A percentile compares a stretch with the other conserved stretches of the same genome.
These are phyloP conservation scores for Papilio dardanus DNA, from an alignment of 1,140 invertebrate genomes.

Conservation along the genomic window DNA sequence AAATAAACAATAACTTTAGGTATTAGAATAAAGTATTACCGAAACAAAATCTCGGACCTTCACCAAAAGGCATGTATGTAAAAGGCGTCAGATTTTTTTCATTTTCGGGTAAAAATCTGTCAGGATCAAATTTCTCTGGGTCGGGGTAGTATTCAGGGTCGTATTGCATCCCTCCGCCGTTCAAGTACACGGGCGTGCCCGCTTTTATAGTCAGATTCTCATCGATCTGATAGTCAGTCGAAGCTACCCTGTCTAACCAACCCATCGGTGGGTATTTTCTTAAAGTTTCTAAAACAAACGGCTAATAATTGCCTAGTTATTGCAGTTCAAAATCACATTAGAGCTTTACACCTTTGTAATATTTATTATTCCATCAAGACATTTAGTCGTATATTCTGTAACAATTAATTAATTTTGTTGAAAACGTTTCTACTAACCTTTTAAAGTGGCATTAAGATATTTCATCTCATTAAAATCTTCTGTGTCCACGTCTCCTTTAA, in stretches of 20 bases:
- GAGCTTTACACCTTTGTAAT: too few species aligned
- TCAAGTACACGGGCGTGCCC: conserved; percentile 56
- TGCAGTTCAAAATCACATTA: too few species aligned
- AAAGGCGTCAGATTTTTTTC: conserved; percentile 54
- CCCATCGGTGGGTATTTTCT: conserved; percentile 81
- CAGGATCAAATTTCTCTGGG: conserved; percentile 82
- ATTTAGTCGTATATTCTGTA: neutral
- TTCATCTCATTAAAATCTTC: conserved; percentile 26
- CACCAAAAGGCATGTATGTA: conserved; percentile 85
- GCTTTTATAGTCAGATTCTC: conserved; percentile 70
- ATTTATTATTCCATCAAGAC: neutral
- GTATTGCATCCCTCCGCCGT: conserved; percentile 71
- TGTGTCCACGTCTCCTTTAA: conserved; percentile 31
- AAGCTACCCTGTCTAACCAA: conserved; percentile 70
- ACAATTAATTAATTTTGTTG: neutral
- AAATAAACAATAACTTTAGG: neutral
- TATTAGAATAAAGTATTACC: conserved; percentile 58
- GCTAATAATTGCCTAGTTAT: too few species aligned
- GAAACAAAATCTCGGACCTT: conserved; percentile 86
- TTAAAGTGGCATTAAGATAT: neutral
- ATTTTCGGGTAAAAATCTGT: conserved; percentile 81
- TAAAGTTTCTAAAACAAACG: conserved; percentile 74
- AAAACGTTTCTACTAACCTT: neutral
- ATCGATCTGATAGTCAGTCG: conserved; percentile 66
- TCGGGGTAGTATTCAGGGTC: conserved; percentile 79